Conservation (phyloP, 2,888 invertebrate genomes). For the Serripes groenlandicus region DNA sequence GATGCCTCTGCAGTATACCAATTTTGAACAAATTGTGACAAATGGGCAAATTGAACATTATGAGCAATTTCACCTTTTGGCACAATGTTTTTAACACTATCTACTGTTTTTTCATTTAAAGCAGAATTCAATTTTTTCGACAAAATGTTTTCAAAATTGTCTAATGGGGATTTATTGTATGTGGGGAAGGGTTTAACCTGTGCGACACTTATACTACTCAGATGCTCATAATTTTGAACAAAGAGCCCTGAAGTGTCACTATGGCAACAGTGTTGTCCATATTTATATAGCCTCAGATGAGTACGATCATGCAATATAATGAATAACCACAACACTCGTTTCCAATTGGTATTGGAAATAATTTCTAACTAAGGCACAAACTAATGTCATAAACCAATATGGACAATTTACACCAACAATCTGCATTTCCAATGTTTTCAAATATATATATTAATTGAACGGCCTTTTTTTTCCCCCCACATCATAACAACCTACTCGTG, state of each 20-base stretch:
- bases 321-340: no score
- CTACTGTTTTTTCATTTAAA: neutral
- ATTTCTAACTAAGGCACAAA: no score
- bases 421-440: no score
- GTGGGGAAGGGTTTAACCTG: neutral
- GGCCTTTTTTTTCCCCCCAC: no score
- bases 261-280: neutral
- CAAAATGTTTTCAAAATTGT: neutral
- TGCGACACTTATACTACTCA: conserved; percentile 27
- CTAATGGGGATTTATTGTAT: neutral
- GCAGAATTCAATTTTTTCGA: no score
- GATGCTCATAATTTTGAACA: conserved; percentile 6
- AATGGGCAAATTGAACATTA: neutral
- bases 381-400: no score
- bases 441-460: no score
- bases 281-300: conserved; percentile 7
- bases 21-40: neutral
- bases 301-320: conserved; percentile 2
- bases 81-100: neutral
- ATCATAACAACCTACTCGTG: no score
- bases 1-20: neutral
- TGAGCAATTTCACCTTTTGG: neutral
- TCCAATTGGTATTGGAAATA: no score
- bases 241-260: conserved; percentile 20
- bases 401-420: no score